Conservation (phyloP, 1,140 invertebrate species). For the Lordiphosa stackelbergi region DNA sequence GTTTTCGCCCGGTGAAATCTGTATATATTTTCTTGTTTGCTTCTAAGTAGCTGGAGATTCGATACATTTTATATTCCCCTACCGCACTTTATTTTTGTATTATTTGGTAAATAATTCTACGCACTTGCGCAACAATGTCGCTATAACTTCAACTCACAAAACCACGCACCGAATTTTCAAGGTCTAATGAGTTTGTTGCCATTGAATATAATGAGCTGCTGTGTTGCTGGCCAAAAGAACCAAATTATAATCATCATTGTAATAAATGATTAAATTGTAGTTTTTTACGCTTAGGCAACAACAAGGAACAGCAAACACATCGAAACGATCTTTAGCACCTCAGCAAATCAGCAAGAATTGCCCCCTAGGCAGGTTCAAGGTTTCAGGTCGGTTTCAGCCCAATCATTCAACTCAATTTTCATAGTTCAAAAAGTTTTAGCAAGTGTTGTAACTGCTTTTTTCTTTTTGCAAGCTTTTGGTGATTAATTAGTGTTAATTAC, state of each 20-base stretch:
- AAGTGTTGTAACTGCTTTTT: slow-evolving; percentile 24
- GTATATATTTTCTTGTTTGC: slow-evolving; percentile 36
- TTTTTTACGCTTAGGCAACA: slow-evolving; percentile 4
- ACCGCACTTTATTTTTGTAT: slow-evolving; percentile 1
- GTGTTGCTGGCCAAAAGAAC: slow-evolving; percentile 26
- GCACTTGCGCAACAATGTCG: slow-evolving; percentile 64
- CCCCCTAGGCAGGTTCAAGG: slow-evolving; percentile 54
- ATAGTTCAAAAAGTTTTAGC: slow-evolving; percentile 16
- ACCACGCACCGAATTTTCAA: slow-evolving; percentile 55
- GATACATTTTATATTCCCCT: slow-evolving; percentile 6
- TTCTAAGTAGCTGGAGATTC: slow-evolving; percentile 22
- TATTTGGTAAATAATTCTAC: slow-evolving; percentile 66
- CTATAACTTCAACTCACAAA: slow-evolving; percentile 51
- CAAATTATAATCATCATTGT: slow-evolving; percentile 67
- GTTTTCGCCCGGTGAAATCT: too few species aligned
- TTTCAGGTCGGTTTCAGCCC: slow-evolving; percentile 33
- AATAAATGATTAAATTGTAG: slow-evolving; percentile 62
- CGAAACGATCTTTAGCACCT: slow-evolving; percentile 23
- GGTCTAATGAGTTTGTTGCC: slow-evolving; percentile 72
- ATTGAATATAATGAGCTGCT: slow-evolving; percentile 57
- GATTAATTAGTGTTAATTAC: slow-evolving; percentile 73
- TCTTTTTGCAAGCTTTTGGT: slow-evolving; percentile 37
- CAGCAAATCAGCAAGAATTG: not conserved
- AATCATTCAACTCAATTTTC: slow-evolving; percentile 16
- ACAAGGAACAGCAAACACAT: not conserved